phyloP scores from a whole-genome alignment of 1,140 invertebrate genomes.

The Cotesia chilonis region DNA sequence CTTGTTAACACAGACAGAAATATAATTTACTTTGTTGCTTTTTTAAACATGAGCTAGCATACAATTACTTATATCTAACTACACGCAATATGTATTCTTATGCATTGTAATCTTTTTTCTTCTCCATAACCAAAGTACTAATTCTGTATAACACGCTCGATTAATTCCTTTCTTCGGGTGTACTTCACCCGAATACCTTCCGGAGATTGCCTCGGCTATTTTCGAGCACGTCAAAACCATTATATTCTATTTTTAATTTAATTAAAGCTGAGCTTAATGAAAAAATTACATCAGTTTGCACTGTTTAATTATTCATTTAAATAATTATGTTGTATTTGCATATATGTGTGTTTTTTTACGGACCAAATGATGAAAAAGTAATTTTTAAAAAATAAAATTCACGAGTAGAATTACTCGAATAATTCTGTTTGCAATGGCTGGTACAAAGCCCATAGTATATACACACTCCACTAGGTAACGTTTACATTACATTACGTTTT shows the following conservation, averaged over 20 bases:
- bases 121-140: conserved; percentile 4
- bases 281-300: conserved; percentile 1
- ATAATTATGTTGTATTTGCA: not conserved
- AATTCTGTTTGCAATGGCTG: not conserved
- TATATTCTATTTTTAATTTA: conserved; percentile 20
- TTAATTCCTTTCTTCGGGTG: conserved; percentile 36
- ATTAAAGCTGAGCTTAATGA: conserved; percentile 2
- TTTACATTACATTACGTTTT: not conserved
- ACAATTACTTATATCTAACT: too few species aligned
- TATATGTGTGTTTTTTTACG: too few species aligned
- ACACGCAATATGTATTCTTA: conserved; percentile 12
- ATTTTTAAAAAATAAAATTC: not conserved
- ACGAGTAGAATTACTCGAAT: not conserved
- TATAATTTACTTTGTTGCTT: too few species aligned
- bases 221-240: conserved; percentile 12
- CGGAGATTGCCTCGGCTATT: not conserved
- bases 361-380: not conserved
- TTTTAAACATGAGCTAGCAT: too few species aligned
- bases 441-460: not conserved
- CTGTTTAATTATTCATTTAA: not conserved
- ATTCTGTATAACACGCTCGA: conserved; percentile 26
- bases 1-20: too few species aligned
- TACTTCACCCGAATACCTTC: conserved; percentile 22
- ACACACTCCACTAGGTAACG: too few species aligned
- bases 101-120: conserved; percentile 9